Conservation (phyloP, 2,888 invertebrate species). For the Panzeria rudis region DNA sequence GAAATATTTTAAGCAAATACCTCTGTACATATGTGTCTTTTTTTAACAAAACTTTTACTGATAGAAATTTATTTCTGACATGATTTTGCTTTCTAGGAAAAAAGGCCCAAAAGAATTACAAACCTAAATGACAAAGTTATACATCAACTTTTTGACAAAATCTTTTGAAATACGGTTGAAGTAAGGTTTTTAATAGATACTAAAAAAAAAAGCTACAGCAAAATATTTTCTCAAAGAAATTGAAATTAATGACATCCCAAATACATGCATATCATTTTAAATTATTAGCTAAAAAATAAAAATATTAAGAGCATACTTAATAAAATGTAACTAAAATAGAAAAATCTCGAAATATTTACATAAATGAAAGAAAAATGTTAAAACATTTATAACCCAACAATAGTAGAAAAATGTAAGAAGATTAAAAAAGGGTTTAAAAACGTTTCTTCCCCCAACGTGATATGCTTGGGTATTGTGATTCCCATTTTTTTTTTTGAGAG, state of each 20-base stretch:
- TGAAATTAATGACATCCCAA: slow-evolving; percentile 21
- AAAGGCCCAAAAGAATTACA: neutral
- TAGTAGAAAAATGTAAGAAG: too few species aligned
- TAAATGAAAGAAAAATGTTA: slow-evolving; percentile 1
- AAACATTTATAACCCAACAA: neutral
- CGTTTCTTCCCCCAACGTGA: too few species aligned
- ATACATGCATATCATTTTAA: neutral
- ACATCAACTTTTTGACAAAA: slow-evolving; percentile 12
- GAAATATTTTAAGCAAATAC: neutral
- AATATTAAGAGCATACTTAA: neutral
- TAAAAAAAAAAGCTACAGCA: neutral
- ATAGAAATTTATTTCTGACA: neutral
- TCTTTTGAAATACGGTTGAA: slow-evolving; percentile 4
- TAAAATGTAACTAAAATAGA: neutral
- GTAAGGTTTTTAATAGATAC: neutral
- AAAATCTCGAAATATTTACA: neutral
- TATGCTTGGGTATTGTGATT: too few species aligned
- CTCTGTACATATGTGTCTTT: too few species aligned
- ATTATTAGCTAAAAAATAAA: neutral
- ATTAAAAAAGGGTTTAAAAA: too few species aligned
- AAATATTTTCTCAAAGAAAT: neutral
- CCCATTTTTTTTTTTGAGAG: too few species aligned
- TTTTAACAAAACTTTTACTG: neutral
- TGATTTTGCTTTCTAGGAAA: neutral
- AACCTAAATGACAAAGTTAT: slow-evolving; percentile 8